Base-by-base conservation (phyloP, 2,797 vertebrate genomes). In the Philypnodon macrostomus region DNA sequence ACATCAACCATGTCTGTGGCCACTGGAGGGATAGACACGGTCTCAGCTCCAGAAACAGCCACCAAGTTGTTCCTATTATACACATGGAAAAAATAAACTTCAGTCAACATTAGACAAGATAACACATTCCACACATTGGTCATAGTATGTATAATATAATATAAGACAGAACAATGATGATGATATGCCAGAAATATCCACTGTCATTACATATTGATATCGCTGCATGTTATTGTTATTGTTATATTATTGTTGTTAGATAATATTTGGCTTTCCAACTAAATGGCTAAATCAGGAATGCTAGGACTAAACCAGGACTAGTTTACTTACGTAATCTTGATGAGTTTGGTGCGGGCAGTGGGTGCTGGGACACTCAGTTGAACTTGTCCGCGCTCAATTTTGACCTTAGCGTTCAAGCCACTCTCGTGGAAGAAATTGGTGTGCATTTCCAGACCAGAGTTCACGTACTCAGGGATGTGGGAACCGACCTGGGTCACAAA, bases 351-450 rank as follows among this genome's bases (percentile, higher is more conserved):
- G n/a, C 91, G 89, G 27, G 3, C 59, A 18, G 62, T 80, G 0
- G 92, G 94, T 52, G 91, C 84, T 58, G 94, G 93, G 44, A 98
- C 77, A 36, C 81, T 90, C 70, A 99, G 55, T 71, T 93, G 95
- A 44, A 95, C 45, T n/a, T 89, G 85, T 24, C 86, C 83, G 1
- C 47, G 53, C 49, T 36, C 88, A 44, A 93, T 39, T 39, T 82
- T 78, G 57, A 95, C 11, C 13, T 83, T 88, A n/a, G 90, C 90
- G 60, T 69, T 90, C 45, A 97, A 69, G 5, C 67, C 93, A 44
- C 92, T 94, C 72, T 98, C 94, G 2, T 94, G 93, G 85, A 91
- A 96, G 39, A 97, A 59, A 63, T 90, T 95, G 56, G 91, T 91
- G 77, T 92, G 91, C 86, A 95, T 89, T 53, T 96, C 92, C 36